These are phyloP conservation scores for Poecilia latipinna DNA, from an alignment of 2,113 vertebrate genomes.

Conservation along the genomic window DNA sequence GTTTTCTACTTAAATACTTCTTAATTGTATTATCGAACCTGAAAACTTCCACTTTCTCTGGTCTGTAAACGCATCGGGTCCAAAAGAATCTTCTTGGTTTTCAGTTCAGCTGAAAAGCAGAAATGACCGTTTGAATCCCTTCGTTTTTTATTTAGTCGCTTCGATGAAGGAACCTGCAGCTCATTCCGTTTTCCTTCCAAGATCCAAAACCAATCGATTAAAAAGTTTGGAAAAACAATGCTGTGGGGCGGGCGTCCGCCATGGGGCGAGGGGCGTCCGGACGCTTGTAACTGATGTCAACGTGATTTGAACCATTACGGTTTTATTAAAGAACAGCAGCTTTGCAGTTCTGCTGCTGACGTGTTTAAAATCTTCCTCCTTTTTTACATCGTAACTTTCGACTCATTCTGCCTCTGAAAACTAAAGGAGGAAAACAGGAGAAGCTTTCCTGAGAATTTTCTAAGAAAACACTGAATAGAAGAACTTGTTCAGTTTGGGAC, in stretches of 20 bases:
- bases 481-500: not conserved
- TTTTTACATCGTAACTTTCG: not conserved
- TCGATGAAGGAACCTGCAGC: not conserved
- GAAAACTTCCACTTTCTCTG: not conserved
- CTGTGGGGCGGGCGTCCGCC: too few species aligned
- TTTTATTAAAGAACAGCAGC: not conserved
- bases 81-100: not conserved
- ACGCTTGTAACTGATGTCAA: too few species aligned
- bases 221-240: too few species aligned
- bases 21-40: not conserved
- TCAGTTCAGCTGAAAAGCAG: not conserved
- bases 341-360: not conserved
- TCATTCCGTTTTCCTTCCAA: not conserved
- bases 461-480: not conserved
- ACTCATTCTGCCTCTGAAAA: not conserved
- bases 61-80: not conserved
- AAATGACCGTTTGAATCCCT: not conserved
- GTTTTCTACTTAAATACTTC: not conserved
- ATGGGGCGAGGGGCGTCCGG: too few species aligned
- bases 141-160: not conserved
- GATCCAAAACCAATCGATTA: too few species aligned
- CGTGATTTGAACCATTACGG: not conserved
- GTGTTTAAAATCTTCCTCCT: not conserved
- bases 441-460: not conserved
- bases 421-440: not conserved